Conservation (phyloP, 2,113 vertebrate species). For the Campylomormyrus numenius region DNA sequence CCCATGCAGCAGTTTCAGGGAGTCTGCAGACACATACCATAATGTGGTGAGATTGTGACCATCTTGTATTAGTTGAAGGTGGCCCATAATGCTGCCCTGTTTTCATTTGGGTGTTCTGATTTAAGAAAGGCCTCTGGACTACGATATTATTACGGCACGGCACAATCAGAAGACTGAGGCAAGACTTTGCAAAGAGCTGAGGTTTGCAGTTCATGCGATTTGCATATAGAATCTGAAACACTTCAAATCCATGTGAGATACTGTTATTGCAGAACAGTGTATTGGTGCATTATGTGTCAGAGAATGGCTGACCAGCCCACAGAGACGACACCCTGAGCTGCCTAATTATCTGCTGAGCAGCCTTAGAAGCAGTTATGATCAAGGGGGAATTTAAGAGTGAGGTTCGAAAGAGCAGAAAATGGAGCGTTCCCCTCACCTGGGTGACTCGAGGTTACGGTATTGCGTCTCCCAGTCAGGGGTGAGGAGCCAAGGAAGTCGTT, state of each 20-base stretch:
- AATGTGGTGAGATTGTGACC: not conserved
- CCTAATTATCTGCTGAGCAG: not conserved
- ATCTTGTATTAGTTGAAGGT: not conserved
- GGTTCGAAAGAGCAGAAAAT: not conserved
- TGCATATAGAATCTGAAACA: not conserved
- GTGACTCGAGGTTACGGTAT: not conserved
- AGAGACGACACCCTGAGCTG: not conserved
- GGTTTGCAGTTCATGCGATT: not conserved
- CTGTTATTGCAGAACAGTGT: not conserved
- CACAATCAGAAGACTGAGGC: not conserved
- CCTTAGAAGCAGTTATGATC: not conserved
- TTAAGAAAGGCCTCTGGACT: not conserved
- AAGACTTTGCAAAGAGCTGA: not conserved
- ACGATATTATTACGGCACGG: not conserved
- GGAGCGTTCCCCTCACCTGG: not conserved
- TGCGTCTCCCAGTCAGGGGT: not conserved
- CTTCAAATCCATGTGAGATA: not conserved
- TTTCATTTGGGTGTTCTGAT: not conserved
- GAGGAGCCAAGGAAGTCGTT: not conserved
- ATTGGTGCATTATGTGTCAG: not conserved
- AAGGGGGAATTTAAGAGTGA: not conserved
- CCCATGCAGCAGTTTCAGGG: not conserved
- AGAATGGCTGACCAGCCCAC: not conserved
- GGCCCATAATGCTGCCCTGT: not conserved
- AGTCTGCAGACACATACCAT: not conserved